A percentile compares a stretch with the other conserved stretches of the same genome.
phyloP scores from a whole-genome alignment of 2,797 vertebrate genomes.

The Intellagama lesueurii region DNA sequence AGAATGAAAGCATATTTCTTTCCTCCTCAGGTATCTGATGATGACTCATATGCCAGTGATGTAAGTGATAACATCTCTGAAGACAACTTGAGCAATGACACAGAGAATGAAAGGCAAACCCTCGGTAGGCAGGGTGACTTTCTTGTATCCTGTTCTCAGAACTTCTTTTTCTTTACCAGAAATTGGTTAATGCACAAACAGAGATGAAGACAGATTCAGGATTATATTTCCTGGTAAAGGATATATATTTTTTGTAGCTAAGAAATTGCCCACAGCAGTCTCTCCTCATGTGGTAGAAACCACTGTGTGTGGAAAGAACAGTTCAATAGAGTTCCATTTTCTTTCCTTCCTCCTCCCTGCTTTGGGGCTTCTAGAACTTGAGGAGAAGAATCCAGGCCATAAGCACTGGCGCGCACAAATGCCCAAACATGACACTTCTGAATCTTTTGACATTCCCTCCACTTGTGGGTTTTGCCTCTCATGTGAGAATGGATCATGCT shows the following conservation, averaged over 20 bases:
- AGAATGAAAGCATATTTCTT: conserved; percentile 46
- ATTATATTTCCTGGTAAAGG: conserved; percentile 4
- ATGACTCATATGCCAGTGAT: conserved; percentile 96
- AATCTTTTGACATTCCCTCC: neutral
- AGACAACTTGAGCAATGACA: conserved; percentile 92
- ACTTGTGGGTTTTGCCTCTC: neutral
- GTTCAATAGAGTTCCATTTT: neutral
- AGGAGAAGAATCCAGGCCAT: neutral
- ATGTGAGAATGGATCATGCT: neutral
- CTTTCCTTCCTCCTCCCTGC: neutral
- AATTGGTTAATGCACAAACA: neutral
- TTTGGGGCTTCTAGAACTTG: neutral
- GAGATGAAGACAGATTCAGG: conserved; percentile 5
- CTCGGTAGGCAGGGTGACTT: conserved; percentile 71
- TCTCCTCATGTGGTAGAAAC: neutral
- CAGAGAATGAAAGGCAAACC: conserved; percentile 85
- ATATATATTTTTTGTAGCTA: conserved; percentile 29
- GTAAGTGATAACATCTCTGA: conserved; percentile 96
- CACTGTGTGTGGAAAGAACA: neutral
- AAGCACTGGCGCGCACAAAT: neutral
- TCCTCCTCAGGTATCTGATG: conserved; percentile 88
- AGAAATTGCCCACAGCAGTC: neutral
- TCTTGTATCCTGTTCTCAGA: conserved; percentile 22
- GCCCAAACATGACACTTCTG: neutral
- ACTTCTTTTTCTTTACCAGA: neutral